These are phyloP conservation scores for Criorhina ranunculi DNA, from an alignment of 2,888 invertebrate species.

Conservation along the genomic window DNA sequence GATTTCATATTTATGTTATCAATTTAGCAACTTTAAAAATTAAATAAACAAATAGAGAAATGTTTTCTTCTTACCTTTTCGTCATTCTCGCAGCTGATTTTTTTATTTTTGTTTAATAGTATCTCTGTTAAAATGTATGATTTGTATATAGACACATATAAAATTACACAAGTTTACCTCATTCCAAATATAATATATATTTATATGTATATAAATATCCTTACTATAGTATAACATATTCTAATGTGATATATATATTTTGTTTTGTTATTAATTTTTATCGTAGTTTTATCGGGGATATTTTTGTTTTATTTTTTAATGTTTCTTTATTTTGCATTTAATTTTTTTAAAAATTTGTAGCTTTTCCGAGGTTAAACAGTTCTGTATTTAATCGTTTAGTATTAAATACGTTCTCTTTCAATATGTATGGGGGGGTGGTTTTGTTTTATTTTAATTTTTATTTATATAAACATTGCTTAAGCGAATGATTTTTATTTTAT, in stretches of 20 bases:
- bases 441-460: slow-evolving; percentile 37
- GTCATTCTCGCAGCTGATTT: slow-evolving; percentile 15
- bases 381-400: slow-evolving; percentile 59
- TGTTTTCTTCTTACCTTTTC: slow-evolving; percentile 9
- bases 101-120: slow-evolving; percentile 16
- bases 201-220: slow-evolving; percentile 67
- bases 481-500: slow-evolving; percentile 63
- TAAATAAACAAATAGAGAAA: slow-evolving; percentile 8
- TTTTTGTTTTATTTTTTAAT: slow-evolving; percentile 19
- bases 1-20: background rate
- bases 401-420: slow-evolving; percentile 48
- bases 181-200: slow-evolving; percentile 63
- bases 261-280: slow-evolving; percentile 38
- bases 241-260: slow-evolving; percentile 54
- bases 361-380: slow-evolving; percentile 74
- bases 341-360: slow-evolving; percentile 64
- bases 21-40: background rate
- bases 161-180: slow-evolving; percentile 67
- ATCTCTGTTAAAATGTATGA: slow-evolving; percentile 46
- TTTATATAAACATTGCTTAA: slow-evolving; percentile 64
- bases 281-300: slow-evolving; percentile 39
- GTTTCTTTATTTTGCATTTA: slow-evolving; percentile 26
- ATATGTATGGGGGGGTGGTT: slow-evolving; percentile 25
- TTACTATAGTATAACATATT: slow-evolving; percentile 67
- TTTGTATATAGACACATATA: slow-evolving; percentile 75